Percentiles rank a stretch among this genome's conserved stretches.
Conservation (phyloP, 2,888 invertebrate genomes). For the Andrena praecox region DNA sequence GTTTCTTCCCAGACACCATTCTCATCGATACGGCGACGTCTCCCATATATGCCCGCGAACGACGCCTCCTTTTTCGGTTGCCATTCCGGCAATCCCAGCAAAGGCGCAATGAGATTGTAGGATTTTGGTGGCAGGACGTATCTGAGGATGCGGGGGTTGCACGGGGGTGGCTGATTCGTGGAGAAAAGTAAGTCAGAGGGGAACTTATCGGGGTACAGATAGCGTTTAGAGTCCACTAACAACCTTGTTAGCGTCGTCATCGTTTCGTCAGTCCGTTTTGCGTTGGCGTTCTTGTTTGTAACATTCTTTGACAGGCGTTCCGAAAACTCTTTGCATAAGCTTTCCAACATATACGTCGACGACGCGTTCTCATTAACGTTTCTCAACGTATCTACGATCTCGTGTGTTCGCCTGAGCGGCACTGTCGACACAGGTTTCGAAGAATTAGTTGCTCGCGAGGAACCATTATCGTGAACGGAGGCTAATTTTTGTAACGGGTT, state of each 20-base stretch:
- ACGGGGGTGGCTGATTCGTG: slow-evolving; percentile 75
- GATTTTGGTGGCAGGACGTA: slow-evolving; percentile 74
- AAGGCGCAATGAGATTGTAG: slow-evolving; percentile 77
- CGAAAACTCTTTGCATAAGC: slow-evolving; percentile 73
- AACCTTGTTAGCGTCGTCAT: slow-evolving; percentile 74
- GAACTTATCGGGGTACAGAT: slow-evolving; percentile 71
- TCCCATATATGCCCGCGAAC: background rate
- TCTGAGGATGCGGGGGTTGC: slow-evolving; percentile 75
- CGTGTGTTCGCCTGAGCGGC: slow-evolving; percentile 55
- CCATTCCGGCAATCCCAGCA: slow-evolving; percentile 76
- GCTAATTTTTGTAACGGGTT: background rate
- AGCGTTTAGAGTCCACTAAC: slow-evolving; percentile 78
- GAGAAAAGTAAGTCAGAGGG: slow-evolving; percentile 76
- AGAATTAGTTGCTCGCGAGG: background rate
- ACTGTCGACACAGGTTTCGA: background rate
- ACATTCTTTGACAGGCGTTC: slow-evolving; percentile 34
- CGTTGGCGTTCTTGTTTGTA: slow-evolving; percentile 1
- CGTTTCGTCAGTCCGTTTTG: slow-evolving; percentile 60
- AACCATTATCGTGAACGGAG: background rate
- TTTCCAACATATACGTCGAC: slow-evolving; percentile 61
- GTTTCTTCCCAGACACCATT: background rate
- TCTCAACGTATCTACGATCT: slow-evolving; percentile 63
- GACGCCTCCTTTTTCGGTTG: slow-evolving; percentile 36
- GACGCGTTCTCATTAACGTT: slow-evolving; percentile 46
- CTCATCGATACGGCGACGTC: background rate